phyloP scores from a whole-genome alignment of 35 echinoderm and acorn worm genomes.

The Hemicentrotus pulcherrimus region DNA sequence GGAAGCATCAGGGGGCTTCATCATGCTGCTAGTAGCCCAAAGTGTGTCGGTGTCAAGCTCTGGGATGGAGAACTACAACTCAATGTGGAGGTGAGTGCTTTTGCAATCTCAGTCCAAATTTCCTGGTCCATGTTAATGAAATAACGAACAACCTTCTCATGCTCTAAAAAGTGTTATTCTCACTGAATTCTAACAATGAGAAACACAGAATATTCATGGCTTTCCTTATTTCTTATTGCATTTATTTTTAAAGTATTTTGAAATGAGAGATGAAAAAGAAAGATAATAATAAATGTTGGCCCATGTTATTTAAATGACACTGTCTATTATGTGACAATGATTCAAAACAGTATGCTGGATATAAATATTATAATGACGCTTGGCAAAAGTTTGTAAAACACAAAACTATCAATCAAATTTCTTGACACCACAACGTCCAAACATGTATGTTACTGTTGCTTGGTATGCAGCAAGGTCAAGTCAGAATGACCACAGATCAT shows the following conservation, averaged over 20 bases:
- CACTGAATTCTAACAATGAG: neutral
- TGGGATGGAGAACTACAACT: constrained; percentile 48
- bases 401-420: neutral
- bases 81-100: constrained; percentile 53
- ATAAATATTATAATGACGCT: too few species aligned
- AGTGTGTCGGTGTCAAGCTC: constrained; percentile 36
- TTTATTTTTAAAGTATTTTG: too few species aligned
- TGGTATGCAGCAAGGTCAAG: neutral
- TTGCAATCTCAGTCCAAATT: neutral
- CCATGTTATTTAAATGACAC: too few species aligned
- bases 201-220: neutral
- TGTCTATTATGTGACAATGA: too few species aligned
- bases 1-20: constrained; percentile 32
- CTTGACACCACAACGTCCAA: neutral
- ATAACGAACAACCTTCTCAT: neutral
- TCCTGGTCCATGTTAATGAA: neutral
- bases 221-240: too few species aligned
- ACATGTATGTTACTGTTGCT: neutral
- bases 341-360: too few species aligned
- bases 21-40: constrained; percentile 18
- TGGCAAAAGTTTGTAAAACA: too few species aligned
- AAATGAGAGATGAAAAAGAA: too few species aligned
- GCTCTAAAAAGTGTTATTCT: neutral
- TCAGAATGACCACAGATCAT: neutral
- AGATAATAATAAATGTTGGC: too few species aligned